Percentiles rank a stretch among this genome's conserved stretches.
phyloP scores from a whole-genome alignment of 2,888 invertebrate genomes.

The Synanthedon myopaeformis region DNA sequence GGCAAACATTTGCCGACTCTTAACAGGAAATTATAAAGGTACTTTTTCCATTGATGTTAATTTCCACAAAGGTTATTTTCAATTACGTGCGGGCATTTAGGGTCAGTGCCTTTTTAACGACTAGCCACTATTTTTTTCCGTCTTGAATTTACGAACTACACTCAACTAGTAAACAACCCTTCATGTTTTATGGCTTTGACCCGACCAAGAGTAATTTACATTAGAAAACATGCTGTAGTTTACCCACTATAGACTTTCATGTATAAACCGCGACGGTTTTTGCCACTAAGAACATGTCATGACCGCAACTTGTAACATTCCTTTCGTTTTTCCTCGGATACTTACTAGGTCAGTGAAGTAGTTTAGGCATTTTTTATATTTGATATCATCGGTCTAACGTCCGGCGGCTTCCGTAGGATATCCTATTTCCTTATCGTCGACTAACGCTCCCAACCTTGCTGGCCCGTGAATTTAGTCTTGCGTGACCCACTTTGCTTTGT shows the following conservation, averaged over 20 bases:
- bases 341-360: slow-evolving; percentile 24
- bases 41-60: slow-evolving; percentile 18
- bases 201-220: neutral
- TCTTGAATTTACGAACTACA: slow-evolving; percentile 3
- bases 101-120: slow-evolving; percentile 26
- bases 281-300: neutral
- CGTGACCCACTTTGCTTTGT: slow-evolving; percentile 33
- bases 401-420: slow-evolving; percentile 44
- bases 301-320: neutral
- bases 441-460: slow-evolving; percentile 21
- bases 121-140: slow-evolving; percentile 4
- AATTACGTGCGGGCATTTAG: slow-evolving; percentile 15
- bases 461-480: slow-evolving; percentile 4
- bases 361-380: slow-evolving; percentile 22
- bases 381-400: slow-evolving; percentile 34
- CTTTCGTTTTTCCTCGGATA: neutral
- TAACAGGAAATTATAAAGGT: slow-evolving; percentile 22
- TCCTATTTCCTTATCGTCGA: slow-evolving; percentile 43
- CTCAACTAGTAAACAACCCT: neutral
- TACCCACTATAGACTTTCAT: neutral
- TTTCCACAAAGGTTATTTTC: slow-evolving; percentile 22
- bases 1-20: slow-evolving; percentile 16
- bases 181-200: neutral
- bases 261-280: neutral
- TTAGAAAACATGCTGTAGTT: neutral